Percentiles rank a stretch among this genome's conserved stretches.
Evolutionary conservation across 1,140 invertebrate species (phyloP).

Genomic region (Hyposmocoma kahamanoa): DNA sequence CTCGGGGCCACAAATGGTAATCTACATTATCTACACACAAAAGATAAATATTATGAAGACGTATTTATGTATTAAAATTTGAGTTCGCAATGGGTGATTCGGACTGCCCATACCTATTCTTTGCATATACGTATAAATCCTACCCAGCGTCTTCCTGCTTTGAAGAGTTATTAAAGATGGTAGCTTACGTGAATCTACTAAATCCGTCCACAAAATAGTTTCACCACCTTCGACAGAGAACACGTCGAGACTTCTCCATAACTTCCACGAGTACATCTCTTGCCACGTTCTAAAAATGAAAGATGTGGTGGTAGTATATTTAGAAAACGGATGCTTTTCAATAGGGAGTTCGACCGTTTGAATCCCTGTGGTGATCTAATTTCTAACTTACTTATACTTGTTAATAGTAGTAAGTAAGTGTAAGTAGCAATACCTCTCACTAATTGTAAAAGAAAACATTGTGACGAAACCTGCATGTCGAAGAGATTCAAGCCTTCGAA

Average conservation of each 20-base stretch:
- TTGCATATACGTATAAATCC: too few species aligned
- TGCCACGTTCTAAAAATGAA: slow-evolving; percentile 78
- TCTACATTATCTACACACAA: slow-evolving; percentile 74
- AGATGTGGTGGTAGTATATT: background rate
- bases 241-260: slow-evolving; percentile 69
- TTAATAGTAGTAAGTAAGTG: background rate
- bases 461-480: background rate
- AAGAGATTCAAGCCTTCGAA: too few species aligned
- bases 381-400: background rate
- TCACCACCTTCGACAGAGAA: slow-evolving; percentile 79
- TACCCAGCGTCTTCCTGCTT: too few species aligned
- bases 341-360: too few species aligned
- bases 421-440: background rate
- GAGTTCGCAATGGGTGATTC: too few species aligned
- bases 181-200: slow-evolving; percentile 66
- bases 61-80: too few species aligned
- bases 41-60: too few species aligned
- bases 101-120: too few species aligned
- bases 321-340: too few species aligned
- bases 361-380: background rate
- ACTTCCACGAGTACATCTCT: slow-evolving; percentile 80
- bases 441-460: background rate
- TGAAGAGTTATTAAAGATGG: too few species aligned
- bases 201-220: slow-evolving; percentile 82
- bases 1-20: slow-evolving; percentile 79